Evolutionary conservation across 2,797 vertebrate species (phyloP).

Genomic region (Poecilia velifera): DNA sequence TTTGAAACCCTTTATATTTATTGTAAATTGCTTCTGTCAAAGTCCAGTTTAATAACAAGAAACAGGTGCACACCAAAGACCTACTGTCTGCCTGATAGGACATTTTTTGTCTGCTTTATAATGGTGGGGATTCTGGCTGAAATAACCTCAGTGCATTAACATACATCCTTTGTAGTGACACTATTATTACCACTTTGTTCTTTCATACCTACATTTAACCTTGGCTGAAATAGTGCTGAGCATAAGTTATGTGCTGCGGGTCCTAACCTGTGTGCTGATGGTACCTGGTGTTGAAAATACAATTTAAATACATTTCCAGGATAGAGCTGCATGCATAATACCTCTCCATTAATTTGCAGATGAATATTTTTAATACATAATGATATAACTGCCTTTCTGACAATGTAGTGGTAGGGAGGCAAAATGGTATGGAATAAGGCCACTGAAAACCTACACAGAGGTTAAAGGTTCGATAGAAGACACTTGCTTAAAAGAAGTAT

Average conservation of each 20-base stretch:
- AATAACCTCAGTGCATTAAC: slow-evolving; percentile 57
- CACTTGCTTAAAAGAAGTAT: slow-evolving; percentile 22
- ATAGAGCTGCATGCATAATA: slow-evolving; percentile 58
- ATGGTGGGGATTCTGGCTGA: slow-evolving; percentile 37
- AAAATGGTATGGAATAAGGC: slow-evolving; percentile 42
- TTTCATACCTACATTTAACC: slow-evolving; percentile 62
- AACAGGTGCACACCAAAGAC: slow-evolving; percentile 27
- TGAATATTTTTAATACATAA: slow-evolving; percentile 63
- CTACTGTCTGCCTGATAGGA: slow-evolving; percentile 35
- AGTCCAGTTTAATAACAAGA: slow-evolving; percentile 32
- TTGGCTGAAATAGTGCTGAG: slow-evolving; percentile 62
- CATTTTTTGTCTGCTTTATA: slow-evolving; percentile 21
- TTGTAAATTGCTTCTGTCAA: slow-evolving; percentile 45
- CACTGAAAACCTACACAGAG: slow-evolving; percentile 11
- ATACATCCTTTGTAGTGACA: slow-evolving; percentile 57
- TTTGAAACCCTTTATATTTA: slow-evolving; percentile 30
- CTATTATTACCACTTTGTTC: slow-evolving; percentile 56
- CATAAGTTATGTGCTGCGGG: slow-evolving; percentile 61
- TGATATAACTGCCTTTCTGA: slow-evolving; percentile 36
- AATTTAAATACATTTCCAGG: slow-evolving; percentile 54
- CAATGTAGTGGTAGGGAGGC: slow-evolving; percentile 26
- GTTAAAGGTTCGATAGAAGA: slow-evolving; percentile 13
- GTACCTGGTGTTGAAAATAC: slow-evolving; percentile 59
- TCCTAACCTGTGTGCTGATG: slow-evolving; percentile 53
- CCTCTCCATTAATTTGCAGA: slow-evolving; percentile 59